Evolutionary conservation across 2,113 vertebrate species (phyloP), one percentile per base, ranked within the genome.

Genomic region (Sinocyclocheilus grahami): DNA sequence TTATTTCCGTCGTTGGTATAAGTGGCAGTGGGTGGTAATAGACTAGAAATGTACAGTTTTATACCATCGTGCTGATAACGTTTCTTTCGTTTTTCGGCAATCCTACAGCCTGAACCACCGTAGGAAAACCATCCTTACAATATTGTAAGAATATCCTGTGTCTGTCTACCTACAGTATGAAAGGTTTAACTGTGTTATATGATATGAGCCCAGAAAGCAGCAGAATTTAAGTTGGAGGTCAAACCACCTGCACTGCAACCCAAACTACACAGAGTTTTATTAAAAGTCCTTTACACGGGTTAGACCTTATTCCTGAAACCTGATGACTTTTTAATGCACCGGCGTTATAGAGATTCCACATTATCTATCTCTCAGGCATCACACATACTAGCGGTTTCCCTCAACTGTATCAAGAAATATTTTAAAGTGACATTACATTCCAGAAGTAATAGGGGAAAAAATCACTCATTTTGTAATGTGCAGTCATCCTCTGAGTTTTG

Each of bases 401-500:
- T 78, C 48, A 78, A 55, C 76, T 30, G 76, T 33, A 78, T 53
- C 13, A 8, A 55, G 51, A 51, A 55, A 78, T 78, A 78, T 78
- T 78, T 78, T 55, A 78, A 22, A 55, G 48, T 78, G 48, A 10
- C 76, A 78, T 78, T 78, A 33, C 48, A 55, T 33, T 78, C 51
- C 27, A 78, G 51, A 55, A 78, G 72, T 75, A 75, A 55, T 78
- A 55, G 6, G 65, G 60, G 10, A 33, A 42, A 53, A 78, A 53
- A 55, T 20, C 58, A 24, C 58, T 63, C 58, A 62, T 80, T 80
- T 42, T 80, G 30, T 39, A 62, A 14, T 62, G 55, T 80, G 78
- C 55, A 80, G 78, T 60, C 78, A 81, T 78, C 75, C 75, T 53
- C 48, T 55, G 48, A 78, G 75, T 51, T 53, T 51, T 55, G 48